These are phyloP conservation scores for Prolemur simus DNA, from an alignment of 2,113 vertebrate species.

Conservation along the genomic window DNA sequence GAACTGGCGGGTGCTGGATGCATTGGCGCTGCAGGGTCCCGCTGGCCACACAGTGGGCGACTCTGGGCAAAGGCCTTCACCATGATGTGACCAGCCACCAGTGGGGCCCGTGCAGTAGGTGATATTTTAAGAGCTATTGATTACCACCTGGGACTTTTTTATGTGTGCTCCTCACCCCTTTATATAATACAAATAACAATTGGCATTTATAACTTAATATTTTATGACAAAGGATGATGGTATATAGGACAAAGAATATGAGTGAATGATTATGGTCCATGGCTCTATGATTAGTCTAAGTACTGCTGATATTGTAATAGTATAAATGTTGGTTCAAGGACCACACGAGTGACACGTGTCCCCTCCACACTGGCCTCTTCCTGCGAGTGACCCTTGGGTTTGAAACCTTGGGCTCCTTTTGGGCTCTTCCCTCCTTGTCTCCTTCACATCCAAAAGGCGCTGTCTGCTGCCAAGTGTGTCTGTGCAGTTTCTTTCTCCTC, in stretches of 20 bases:
- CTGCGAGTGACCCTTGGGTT: neutral
- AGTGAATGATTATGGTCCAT: neutral
- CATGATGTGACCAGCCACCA: neutral
- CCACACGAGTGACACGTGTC: neutral
- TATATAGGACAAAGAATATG: neutral
- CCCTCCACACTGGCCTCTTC: neutral
- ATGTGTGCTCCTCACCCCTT: neutral
- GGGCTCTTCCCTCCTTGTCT: neutral
- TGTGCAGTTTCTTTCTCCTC: fast-evolving
- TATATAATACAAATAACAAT: neutral
- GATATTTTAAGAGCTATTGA: neutral
- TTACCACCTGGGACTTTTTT: neutral
- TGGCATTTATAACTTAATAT: neutral
- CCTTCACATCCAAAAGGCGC: too few relatives aligned
- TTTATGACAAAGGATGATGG: neutral
- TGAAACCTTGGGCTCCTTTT: neutral
- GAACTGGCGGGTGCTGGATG: neutral
- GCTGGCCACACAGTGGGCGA: neutral
- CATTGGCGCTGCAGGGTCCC: neutral
- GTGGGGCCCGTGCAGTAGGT: fast-evolving
- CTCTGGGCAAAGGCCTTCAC: neutral
- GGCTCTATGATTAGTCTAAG: neutral
- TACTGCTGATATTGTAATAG: neutral
- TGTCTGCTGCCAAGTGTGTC: fast-evolving
- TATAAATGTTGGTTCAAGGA: neutral